Evolutionary conservation across 2,888 invertebrate genomes (phyloP).

Genomic region (Andrena bicolor): DNA sequence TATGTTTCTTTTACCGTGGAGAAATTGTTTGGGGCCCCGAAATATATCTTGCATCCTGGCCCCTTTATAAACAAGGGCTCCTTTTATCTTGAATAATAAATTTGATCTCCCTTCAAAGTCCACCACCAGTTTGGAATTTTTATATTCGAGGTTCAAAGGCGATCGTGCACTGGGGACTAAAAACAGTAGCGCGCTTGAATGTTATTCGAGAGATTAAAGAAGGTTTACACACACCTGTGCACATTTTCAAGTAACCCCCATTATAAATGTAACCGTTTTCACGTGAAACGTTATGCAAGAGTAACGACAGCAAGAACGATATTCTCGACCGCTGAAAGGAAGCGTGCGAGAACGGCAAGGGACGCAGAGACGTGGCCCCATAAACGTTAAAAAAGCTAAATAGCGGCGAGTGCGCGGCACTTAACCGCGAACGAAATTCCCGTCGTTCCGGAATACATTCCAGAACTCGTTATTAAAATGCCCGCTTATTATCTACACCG

Average conservation of each 20-base stretch:
- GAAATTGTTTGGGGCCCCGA: too few relatives aligned
- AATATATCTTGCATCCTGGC: too few relatives aligned
- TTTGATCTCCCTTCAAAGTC: too few relatives aligned
- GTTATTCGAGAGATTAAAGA: neutral
- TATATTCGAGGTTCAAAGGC: too few relatives aligned
- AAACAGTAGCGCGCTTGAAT: too few relatives aligned
- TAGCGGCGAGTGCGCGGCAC: neutral
- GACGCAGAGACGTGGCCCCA: neutral
- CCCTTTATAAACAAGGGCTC: too few relatives aligned
- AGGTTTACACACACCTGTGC: neutral
- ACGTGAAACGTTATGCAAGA: neutral
- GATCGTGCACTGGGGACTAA: too few relatives aligned
- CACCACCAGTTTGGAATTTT: too few relatives aligned
- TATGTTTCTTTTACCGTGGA: too few relatives aligned
- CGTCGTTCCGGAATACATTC: conserved; percentile 9
- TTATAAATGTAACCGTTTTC: neutral
- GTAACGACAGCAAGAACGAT: neutral
- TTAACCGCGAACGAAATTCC: conserved; percentile 21
- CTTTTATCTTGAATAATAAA: too few relatives aligned
- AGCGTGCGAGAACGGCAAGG: neutral
- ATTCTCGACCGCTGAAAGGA: neutral
- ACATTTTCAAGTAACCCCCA: neutral
- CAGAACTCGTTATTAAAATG: conserved; percentile 2
- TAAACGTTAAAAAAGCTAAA: neutral
- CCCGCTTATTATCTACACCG: conserved; percentile 1